Conservation (phyloP, 2,113 vertebrate genomes). For the Scomber japonicus region DNA sequence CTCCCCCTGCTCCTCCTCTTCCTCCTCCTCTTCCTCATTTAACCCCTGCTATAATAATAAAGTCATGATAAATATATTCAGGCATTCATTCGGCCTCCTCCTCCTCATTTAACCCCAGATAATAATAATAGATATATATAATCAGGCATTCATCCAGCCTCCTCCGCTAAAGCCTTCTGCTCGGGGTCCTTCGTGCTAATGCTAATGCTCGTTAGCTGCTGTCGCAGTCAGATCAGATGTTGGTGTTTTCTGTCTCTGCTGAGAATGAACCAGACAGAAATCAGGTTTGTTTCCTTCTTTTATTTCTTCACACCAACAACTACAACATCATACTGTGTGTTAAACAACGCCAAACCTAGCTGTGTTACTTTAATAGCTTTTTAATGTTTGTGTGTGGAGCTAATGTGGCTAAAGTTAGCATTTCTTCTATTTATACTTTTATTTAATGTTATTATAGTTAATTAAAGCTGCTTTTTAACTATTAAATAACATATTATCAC, state of each 20-base stretch:
- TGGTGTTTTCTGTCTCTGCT: neutral
- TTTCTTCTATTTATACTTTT: neutral
- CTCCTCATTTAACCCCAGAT: too few species aligned
- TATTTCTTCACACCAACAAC: too few species aligned
- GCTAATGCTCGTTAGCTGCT: slow-evolving; percentile 34
- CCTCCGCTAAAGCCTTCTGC: neutral
- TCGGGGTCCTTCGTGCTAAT: slow-evolving; percentile 43
- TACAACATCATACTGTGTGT: neutral
- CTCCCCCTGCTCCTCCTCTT: too few species aligned
- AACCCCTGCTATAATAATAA: too few species aligned
- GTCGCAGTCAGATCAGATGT: slow-evolving; percentile 47
- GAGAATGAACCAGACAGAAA: slow-evolving; percentile 52
- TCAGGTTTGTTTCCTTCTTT: slow-evolving; percentile 59
- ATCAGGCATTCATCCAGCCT: too few species aligned
- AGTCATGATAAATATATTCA: too few species aligned
- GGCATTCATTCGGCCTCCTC: too few species aligned
- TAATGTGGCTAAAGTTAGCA: slow-evolving; percentile 41
- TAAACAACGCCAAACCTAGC: too few species aligned
- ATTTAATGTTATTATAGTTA: neutral
- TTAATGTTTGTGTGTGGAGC: slow-evolving; percentile 30
- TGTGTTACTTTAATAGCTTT: neutral
- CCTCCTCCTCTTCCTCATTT: too few species aligned
- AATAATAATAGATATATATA: too few species aligned
- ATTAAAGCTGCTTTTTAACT: too few species aligned
- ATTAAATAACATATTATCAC: neutral